Conservation (phyloP, 2,888 invertebrate species). For the Lithophane leautieri region DNA sequence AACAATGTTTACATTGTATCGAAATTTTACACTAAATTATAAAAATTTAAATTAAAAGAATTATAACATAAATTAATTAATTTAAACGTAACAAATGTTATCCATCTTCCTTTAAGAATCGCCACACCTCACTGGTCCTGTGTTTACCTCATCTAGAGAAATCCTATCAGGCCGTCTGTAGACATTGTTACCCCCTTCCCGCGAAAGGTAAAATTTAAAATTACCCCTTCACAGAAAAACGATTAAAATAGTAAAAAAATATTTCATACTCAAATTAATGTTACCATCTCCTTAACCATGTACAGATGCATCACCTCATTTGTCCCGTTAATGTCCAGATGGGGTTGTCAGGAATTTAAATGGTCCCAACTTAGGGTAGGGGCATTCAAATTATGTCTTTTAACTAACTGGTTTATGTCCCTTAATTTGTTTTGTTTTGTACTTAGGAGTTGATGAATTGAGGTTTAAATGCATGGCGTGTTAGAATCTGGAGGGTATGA, state of each 20-base stretch:
- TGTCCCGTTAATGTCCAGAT: slow-evolving; percentile 70
- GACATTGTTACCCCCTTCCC: background rate
- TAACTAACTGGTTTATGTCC: slow-evolving; percentile 64
- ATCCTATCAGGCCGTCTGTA: background rate
- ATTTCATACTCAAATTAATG: slow-evolving; percentile 9
- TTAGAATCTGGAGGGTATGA: background rate
- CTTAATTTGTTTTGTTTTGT: slow-evolving; percentile 68
- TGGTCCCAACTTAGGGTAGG: slow-evolving; percentile 56
- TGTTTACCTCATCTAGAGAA: background rate
- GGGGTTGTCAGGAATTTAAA: slow-evolving; percentile 71
- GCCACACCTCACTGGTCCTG: background rate
- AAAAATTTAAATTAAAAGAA: too few relatives aligned
- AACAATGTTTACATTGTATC: too few relatives aligned
- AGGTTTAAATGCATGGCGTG: slow-evolving; percentile 23
- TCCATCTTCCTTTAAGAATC: too few relatives aligned
- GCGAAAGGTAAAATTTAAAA: background rate
- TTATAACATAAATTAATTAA: too few relatives aligned
- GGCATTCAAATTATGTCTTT: slow-evolving; percentile 68
- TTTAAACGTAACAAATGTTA: too few relatives aligned
- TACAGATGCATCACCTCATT: slow-evolving; percentile 43
- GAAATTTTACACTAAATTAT: too few relatives aligned
- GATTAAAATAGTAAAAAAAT: background rate
- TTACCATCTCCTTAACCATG: slow-evolving; percentile 20
- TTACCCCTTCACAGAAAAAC: background rate
- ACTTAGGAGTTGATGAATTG: slow-evolving; percentile 52